phyloP scores from a whole-genome alignment of 2,888 invertebrate genomes.

The Aspidapion aeneum region DNA sequence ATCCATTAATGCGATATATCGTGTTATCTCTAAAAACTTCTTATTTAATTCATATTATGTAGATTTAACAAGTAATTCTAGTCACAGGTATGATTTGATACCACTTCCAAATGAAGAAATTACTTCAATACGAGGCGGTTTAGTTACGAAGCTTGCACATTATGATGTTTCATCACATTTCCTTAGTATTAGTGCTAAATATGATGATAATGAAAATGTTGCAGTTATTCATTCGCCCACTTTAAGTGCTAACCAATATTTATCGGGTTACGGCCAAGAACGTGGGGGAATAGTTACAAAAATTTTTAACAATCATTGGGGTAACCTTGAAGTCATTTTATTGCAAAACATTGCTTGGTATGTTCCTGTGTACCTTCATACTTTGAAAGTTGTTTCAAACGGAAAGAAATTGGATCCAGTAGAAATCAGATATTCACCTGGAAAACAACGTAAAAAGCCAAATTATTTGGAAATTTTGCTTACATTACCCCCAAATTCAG shows the following conservation, averaged over 20 bases:
- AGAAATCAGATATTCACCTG: conserved; percentile 65
- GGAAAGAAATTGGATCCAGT: conserved; percentile 56
- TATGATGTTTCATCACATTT: conserved; percentile 57
- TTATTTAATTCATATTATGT: no score
- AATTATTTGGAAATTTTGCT: conserved; percentile 86
- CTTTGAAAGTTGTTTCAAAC: conserved; percentile 64
- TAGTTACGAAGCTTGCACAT: conserved; percentile 62
- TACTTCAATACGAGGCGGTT: conserved; percentile 65
- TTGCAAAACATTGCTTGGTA: conserved; percentile 89
- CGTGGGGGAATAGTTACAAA: conserved; percentile 85
- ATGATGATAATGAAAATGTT: conserved; percentile 40
- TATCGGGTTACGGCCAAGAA: conserved; percentile 90
- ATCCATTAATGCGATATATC: no score
- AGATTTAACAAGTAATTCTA: conserved; percentile 65
- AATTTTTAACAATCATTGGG: conserved; percentile 77
- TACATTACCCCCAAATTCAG: conserved; percentile 73
- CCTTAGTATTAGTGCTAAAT: conserved; percentile 61
- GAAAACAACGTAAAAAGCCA: conserved; percentile 76
- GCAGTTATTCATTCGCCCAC: conserved; percentile 62
- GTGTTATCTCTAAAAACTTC: no score
- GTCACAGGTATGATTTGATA: conserved; percentile 59
- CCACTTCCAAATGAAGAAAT: conserved; percentile 60
- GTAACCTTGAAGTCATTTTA: conserved; percentile 70
- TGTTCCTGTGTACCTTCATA: conserved; percentile 84
- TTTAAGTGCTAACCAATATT: conserved; percentile 72